Evolutionary conservation across 2,797 vertebrate species (phyloP).

Genomic region (Gastrophryne carolinensis): DNA sequence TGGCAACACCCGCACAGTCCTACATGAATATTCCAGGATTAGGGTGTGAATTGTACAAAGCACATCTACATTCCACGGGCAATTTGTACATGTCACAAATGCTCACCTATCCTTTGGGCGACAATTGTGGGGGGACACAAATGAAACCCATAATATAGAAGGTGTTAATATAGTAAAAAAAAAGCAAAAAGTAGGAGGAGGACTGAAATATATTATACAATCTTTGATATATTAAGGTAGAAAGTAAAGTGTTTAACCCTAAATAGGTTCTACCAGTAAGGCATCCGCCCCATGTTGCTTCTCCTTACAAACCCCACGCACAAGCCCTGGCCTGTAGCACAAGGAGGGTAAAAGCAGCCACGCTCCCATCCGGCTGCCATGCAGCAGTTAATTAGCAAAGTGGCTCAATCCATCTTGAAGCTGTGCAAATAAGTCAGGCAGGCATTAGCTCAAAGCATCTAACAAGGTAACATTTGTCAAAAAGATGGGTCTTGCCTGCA

Average conservation of each 20-base stretch:
- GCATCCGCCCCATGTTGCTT: neutral
- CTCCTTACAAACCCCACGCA: neutral
- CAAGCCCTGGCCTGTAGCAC: neutral
- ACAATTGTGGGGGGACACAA: no score
- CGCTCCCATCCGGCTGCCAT: neutral
- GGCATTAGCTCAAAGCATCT: constrained; percentile 7
- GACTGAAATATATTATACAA: no score
- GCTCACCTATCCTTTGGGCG: no score
- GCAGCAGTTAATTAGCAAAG: constrained; percentile 80
- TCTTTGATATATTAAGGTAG: no score
- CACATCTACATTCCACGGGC: neutral
- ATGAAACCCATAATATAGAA: no score
- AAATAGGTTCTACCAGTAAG: no score
- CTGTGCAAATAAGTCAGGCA: constrained; percentile 55
- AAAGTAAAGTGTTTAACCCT: no score
- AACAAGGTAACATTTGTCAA: constrained; percentile 35
- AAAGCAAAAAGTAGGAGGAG: no score
- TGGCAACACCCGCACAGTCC: neutral
- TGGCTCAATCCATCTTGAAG: constrained; percentile 76
- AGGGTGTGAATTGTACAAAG: neutral
- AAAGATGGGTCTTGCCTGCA: neutral
- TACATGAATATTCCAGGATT: neutral
- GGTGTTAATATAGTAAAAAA: no score
- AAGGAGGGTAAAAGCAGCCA: neutral
- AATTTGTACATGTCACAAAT: neutral